These are phyloP conservation scores for Sebastes wilsoni DNA, from an alignment of 2,797 vertebrate species.

Conservation along the genomic window DNA sequence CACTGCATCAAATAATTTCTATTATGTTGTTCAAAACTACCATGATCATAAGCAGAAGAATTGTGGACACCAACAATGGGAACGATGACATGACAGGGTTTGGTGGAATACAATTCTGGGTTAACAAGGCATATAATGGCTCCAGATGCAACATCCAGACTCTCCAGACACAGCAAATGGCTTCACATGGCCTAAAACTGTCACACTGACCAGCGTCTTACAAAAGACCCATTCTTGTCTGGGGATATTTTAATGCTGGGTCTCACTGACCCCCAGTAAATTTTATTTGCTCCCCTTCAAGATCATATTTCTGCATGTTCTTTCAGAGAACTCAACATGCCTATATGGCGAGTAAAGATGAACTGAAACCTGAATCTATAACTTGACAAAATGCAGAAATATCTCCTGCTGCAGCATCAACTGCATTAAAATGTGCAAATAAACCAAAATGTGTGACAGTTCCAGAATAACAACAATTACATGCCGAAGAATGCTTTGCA, in stretches of 20 bases:
- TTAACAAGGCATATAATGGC: slow-evolving; percentile 23
- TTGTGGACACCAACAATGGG: slow-evolving; percentile 5
- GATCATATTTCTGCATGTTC: slow-evolving; percentile 25
- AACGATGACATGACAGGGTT: slow-evolving; percentile 11
- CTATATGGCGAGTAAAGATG: not conserved
- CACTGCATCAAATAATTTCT: not conserved
- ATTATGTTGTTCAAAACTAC: slow-evolving; percentile 23
- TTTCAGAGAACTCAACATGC: not conserved
- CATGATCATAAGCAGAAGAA: not conserved
- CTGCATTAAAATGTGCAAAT: slow-evolving; percentile 38
- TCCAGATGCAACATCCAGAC: slow-evolving; percentile 8
- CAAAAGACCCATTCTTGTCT: slow-evolving; percentile 41
- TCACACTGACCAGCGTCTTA: slow-evolving; percentile 24
- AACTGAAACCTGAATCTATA: not conserved
- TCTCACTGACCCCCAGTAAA: slow-evolving; percentile 7
- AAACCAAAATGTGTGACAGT: slow-evolving; percentile 34
- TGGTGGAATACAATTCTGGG: slow-evolving; percentile 4
- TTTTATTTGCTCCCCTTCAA: slow-evolving; percentile 18
- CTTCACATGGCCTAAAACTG: slow-evolving; percentile 16
- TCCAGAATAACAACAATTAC: slow-evolving; percentile 60
- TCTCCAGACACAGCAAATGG: slow-evolving; percentile 10
- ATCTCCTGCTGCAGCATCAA: not conserved
- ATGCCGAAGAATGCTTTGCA: slow-evolving; percentile 46
- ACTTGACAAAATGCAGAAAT: slow-evolving; percentile 2
- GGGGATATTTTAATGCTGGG: slow-evolving; percentile 17